A percentile compares a stretch with the other conserved stretches of the same genome.
Conservation (phyloP, 1,140 invertebrate species). For the Potamilus streckersoni region DNA sequence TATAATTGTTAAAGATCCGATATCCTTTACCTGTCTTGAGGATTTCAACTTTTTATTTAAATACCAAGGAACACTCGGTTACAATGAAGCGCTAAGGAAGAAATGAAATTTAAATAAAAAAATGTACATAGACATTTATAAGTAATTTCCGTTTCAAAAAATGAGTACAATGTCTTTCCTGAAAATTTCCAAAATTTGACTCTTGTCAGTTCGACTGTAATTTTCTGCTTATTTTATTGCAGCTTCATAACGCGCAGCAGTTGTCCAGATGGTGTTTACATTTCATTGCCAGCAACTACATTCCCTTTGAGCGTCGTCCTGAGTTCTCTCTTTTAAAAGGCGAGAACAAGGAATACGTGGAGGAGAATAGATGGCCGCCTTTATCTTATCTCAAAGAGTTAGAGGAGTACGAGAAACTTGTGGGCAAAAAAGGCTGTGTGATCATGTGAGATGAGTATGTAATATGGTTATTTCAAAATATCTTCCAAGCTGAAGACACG, state of each 20-base stretch:
- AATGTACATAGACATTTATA: too few species aligned
- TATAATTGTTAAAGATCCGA: not conserved
- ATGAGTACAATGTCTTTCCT: too few species aligned
- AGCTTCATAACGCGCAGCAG: slow-evolving; percentile 59
- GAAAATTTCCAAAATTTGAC: not conserved
- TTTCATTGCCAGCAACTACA: slow-evolving; percentile 61
- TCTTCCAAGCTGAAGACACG: too few species aligned
- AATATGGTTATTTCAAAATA: too few species aligned
- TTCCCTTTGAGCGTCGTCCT: slow-evolving; percentile 47
- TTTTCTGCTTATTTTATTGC: slow-evolving; percentile 28
- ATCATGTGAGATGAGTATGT: slow-evolving; percentile 42
- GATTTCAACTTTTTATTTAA: too few species aligned
- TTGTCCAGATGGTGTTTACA: slow-evolving; percentile 57
- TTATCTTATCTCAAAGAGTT: slow-evolving; percentile 55
- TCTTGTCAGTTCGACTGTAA: too few species aligned
- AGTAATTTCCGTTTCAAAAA: too few species aligned
- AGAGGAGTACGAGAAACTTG: slow-evolving; percentile 52
- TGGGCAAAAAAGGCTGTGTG: slow-evolving; percentile 42
- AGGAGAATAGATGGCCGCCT: slow-evolving; percentile 59
- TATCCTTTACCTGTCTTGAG: too few species aligned
- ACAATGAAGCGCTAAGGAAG: too few species aligned
- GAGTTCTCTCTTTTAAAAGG: slow-evolving; percentile 50
- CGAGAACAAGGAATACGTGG: slow-evolving; percentile 49
- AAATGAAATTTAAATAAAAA: too few species aligned
- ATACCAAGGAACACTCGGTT: too few species aligned